Conservation (phyloP, 2,113 vertebrate species). For the Hyaena hyaena region DNA sequence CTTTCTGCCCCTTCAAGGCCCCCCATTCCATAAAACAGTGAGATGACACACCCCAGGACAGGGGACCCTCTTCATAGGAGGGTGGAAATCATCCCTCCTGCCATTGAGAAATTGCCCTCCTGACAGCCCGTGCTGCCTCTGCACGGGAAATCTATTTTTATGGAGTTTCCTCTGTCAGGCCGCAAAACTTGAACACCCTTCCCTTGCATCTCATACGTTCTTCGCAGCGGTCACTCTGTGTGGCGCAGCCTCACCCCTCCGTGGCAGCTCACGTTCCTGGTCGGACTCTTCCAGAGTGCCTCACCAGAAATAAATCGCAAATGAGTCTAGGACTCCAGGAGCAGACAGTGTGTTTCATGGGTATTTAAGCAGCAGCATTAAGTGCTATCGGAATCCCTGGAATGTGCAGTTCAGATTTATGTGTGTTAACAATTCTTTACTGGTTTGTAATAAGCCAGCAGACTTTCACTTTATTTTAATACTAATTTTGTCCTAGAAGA, state of each 20-base stretch:
- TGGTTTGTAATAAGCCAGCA: constrained; percentile 83
- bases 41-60: background rate
- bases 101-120: background rate
- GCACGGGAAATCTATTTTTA: fast-evolving
- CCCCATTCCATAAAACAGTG: background rate
- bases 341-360: constrained; percentile 88
- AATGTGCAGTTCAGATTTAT: constrained; percentile 89
- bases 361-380: constrained; percentile 90
- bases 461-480: constrained; percentile 82
- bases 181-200: constrained; percentile 30
- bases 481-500: constrained; percentile 84
- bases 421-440: constrained; percentile 87
- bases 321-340: constrained; percentile 78
- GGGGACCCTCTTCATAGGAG: background rate
- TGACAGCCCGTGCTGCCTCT: background rate
- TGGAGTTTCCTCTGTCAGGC: background rate
- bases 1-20: constrained; percentile 11
- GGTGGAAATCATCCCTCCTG: background rate
- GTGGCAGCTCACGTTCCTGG: constrained; percentile 51
- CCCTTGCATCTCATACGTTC: constrained; percentile 46
- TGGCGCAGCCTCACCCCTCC: constrained; percentile 67
- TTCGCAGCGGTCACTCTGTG: constrained; percentile 49
- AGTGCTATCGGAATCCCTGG: constrained; percentile 88
- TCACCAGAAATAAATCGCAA: constrained; percentile 82
- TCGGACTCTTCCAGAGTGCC: constrained; percentile 73